Evolutionary conservation across 2,113 vertebrate genomes (phyloP).

Genomic region (Gambusia affinis): DNA sequence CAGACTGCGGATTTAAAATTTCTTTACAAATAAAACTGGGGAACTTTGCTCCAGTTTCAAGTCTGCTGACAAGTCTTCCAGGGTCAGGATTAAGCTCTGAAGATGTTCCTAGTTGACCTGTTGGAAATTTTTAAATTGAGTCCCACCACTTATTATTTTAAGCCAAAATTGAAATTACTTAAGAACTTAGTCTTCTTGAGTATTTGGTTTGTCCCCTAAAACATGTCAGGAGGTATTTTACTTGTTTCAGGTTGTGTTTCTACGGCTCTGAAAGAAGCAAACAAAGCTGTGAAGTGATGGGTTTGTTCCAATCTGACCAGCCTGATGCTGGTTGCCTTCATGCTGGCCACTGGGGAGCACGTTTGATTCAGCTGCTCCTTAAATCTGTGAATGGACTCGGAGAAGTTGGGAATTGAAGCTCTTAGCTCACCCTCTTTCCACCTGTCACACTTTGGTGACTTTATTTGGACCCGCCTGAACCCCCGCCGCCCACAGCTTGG

Average conservation of each 20-base stretch:
- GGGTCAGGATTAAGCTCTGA: neutral
- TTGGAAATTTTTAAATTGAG: no score
- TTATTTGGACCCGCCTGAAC: constrained; percentile 53
- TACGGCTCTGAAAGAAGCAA: no score
- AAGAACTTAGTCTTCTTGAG: no score
- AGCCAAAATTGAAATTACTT: no score
- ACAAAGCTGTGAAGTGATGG: constrained; percentile 4
- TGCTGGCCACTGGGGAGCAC: constrained; percentile 26
- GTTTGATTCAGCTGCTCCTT: constrained; percentile 41
- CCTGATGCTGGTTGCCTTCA: constrained; percentile 22
- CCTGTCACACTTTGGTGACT: constrained; percentile 75
- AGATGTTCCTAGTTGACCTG: no score
- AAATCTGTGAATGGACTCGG: constrained; percentile 22
- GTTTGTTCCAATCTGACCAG: constrained; percentile 37
- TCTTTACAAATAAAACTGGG: no score
- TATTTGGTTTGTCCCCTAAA: no score
- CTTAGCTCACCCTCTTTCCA: constrained; percentile 71
- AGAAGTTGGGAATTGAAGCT: constrained; percentile 22
- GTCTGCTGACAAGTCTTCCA: neutral
- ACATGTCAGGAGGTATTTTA: no score
- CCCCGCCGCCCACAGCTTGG: constrained; percentile 47
- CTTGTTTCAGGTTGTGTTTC: no score
- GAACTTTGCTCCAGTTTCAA: neutral
- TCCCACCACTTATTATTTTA: no score
- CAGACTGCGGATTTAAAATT: no score